phyloP scores from a whole-genome alignment of 2,113 vertebrate species.

The Dipodomys stephensi region DNA sequence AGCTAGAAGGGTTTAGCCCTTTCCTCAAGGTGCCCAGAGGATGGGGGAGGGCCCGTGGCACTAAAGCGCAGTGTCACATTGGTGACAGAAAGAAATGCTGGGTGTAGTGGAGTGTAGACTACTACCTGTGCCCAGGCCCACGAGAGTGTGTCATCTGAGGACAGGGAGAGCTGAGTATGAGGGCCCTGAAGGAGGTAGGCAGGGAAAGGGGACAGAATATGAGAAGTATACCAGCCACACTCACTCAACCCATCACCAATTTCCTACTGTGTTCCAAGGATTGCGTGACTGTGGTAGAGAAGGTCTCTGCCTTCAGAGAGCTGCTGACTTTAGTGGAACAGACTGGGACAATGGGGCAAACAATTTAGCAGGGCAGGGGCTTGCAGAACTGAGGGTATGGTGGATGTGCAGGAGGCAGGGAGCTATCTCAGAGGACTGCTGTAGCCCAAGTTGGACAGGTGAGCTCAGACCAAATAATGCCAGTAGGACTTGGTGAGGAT shows the following conservation, averaged over 20 bases:
- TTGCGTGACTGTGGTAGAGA: not conserved
- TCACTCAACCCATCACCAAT: not conserved
- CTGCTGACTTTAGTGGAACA: no score
- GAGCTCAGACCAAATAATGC: not conserved
- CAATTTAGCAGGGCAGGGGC: not conserved
- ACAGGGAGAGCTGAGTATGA: not conserved
- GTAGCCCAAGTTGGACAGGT: not conserved
- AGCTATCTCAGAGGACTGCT: not conserved
- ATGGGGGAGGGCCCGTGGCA: not conserved
- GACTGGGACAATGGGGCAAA: not conserved
- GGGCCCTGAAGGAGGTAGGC: not conserved
- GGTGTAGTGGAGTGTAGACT: no score
- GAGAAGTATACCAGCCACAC: not conserved
- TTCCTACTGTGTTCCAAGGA: not conserved
- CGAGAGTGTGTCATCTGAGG: not conserved
- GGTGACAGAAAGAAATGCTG: not conserved
- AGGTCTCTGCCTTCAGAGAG: not conserved
- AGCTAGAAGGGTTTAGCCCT: not conserved
- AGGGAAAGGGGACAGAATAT: not conserved
- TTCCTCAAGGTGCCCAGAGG: not conserved
- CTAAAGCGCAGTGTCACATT: not conserved
- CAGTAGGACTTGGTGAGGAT: not conserved
- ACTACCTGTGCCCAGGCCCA: not conserved
- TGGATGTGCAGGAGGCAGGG: not conserved
- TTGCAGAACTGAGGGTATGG: not conserved